Evolutionary conservation across 2,888 invertebrate species (phyloP), one percentile per base, ranked within the genome.

Genomic region (Cryptus armator): DNA sequence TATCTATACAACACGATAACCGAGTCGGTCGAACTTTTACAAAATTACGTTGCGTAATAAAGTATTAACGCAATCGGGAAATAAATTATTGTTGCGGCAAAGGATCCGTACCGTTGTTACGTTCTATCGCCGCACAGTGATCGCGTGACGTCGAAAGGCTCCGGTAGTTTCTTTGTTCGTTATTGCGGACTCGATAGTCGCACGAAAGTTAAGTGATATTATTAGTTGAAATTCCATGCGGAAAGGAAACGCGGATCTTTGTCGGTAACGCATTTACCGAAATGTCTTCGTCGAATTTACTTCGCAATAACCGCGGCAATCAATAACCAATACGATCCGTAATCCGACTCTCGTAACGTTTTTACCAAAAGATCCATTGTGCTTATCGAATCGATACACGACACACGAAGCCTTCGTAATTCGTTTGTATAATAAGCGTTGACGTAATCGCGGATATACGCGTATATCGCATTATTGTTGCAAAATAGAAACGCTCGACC

Each of bases 391-490:
- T 51, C n/a, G 16, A 70, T 56, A 70, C 9, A 19, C n/a, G 16
- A 70, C 24, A 70, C 9, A 19, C 32, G 70, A 7, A 37, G 37
- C 10, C n/a, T 70, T 48, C 4, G 16, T 14, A n/a, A 9, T 48
- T 9, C 48, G 51, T 51, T 70, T 70, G 37, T 71, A 37, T 53
- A 71, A 71, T 51, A 37, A 51, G 51, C 24, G 5, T 59, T 56
- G 56, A 43, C 72, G 59, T 72, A 72, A 72, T 72, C 43, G 32
- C 9, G 56, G 14, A 72, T 59, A 72, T 59, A 44, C 59, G 9
- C 72, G 59, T 24, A 32, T 2, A 70, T 16, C 67, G 68, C 46
- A 44, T 14, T 68, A 78, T 78, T 68, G 59, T 78, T 78, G 68
- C 77, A 78, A 70, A 51, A 70, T 59, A 68, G 16, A 43, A 19